These are phyloP conservation scores for Caenorhabditis plicata DNA, from an alignment of 2,888 invertebrate species.

Conservation along the genomic window DNA sequence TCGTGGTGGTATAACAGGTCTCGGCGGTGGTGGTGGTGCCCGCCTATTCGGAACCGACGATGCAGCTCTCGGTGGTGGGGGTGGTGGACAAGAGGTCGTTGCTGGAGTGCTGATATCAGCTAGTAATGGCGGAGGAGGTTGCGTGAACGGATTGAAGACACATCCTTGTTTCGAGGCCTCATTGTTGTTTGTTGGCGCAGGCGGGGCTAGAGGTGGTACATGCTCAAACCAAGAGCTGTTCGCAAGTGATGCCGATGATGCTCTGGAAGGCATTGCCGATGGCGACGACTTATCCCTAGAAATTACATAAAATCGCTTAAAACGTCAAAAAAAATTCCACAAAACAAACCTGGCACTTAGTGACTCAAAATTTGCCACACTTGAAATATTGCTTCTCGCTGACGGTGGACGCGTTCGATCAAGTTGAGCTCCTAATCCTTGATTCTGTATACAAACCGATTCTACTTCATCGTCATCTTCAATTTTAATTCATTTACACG, in stretches of 20 bases:
- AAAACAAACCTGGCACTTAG: conserved; percentile 15
- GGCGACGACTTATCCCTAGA: conserved; percentile 20
- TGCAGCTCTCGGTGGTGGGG: conserved; percentile 4
- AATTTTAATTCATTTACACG: conserved; percentile 6
- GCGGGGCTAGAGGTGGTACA: conserved; percentile 26
- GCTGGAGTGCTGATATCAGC: conserved; percentile 9
- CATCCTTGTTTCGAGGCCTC: conserved; percentile 9
- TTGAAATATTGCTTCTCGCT: conserved; percentile 30
- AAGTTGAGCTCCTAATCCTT: conserved; percentile 11
- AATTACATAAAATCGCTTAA: not conserved
- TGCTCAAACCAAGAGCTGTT: conserved; percentile 28
- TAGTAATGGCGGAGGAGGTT: conserved; percentile 10
- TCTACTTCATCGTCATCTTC: conserved; percentile 34
- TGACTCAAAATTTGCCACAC: conserved; percentile 37
- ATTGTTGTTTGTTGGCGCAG: conserved; percentile 1
- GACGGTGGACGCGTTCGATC: conserved; percentile 46
- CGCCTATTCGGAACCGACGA: conserved; percentile 27
- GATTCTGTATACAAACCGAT: conserved; percentile 3
- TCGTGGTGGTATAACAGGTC: conserved; percentile 41
- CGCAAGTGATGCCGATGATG: conserved; percentile 20
- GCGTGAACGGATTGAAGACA: conserved; percentile 31
- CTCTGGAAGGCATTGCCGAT: conserved; percentile 32
- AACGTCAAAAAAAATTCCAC: not conserved
- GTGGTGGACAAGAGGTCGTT: conserved; percentile 6
- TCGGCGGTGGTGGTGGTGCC: conserved; percentile 41